Base-by-base conservation (phyloP, 2,797 vertebrate species). In the Leptodactylus fallax region DNA sequence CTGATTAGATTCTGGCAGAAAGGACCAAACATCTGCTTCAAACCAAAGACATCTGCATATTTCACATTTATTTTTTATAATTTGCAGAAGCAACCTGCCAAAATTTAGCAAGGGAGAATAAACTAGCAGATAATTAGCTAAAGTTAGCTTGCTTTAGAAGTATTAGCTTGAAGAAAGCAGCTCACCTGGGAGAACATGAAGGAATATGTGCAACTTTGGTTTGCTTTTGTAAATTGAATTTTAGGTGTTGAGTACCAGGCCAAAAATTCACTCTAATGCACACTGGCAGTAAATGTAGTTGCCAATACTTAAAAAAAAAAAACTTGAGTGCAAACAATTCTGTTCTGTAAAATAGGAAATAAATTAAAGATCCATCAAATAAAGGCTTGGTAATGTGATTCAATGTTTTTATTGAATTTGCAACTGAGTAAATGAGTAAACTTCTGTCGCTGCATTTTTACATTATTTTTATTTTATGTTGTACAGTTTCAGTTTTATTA, bases 1-100 rank as follows among this genome's bases (percentile, higher is more conserved):
- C 96, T 97, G 97, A 98, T 98, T 98, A 97, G 97, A 97, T 97
- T 96, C 97, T 99, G 97, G 97, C 97, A 97, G 96, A 93, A 94
- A 91, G 90, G 94, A 96, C 96, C 95, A 96, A 98, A 98, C 98
- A 99, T 97, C 98, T 99, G 98, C 97, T 98, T 97, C 97, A 97
- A 97, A 99, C 98, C 98, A 99, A 98, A 98, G 97, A 96, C 98
- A 98, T 99, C 97, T 99, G 97, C 98, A 99, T 98, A 98, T 98
- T 97, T 98, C 96, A 97, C 96, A 98, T 98, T 98, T 98, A 97
- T 98, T 98, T 98, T 99, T 98, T 97, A 99, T 99, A 98, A 99
- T 99, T 98, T 98, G 98, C 97, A 97, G 95, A 96, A 92, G 92
- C 97, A 97, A 97, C 97, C 97, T 98, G 97, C 97, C 97, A 98